Conservation (phyloP, 2,797 vertebrate genomes). For the Poecilia velifera region DNA sequence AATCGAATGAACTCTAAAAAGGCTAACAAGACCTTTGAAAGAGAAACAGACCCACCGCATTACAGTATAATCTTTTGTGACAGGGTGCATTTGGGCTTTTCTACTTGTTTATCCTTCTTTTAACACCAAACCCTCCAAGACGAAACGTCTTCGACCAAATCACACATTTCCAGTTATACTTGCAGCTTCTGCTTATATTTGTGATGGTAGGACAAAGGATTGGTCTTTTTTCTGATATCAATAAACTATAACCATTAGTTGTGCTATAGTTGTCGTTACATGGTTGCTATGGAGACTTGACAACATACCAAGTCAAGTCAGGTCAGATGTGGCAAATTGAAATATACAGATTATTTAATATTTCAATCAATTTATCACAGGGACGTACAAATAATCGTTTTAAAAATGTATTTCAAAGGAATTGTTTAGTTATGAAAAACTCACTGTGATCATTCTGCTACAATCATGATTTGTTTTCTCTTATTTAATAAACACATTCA, state of each 20-base stretch:
- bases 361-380: background rate
- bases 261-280: background rate
- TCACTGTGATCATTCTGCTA: background rate
- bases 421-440: background rate
- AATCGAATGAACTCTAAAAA: background rate
- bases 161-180: background rate
- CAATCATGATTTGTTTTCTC: background rate
- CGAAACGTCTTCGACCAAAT: background rate
- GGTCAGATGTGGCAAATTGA: background rate
- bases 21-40: background rate
- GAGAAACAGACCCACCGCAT: background rate
- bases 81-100: background rate
- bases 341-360: background rate
- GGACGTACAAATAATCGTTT: background rate
- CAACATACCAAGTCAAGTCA: no score
- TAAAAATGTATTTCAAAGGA: background rate
- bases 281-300: background rate
- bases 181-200: background rate
- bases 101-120: background rate
- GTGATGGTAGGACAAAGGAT: background rate
- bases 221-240: background rate
- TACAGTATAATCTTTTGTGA: background rate
- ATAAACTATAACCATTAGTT: background rate
- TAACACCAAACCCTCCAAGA: background rate
- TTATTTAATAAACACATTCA: background rate